phyloP scores from a whole-genome alignment of 2,888 invertebrate species.

The Aphelenchoides bicaudatus region DNA sequence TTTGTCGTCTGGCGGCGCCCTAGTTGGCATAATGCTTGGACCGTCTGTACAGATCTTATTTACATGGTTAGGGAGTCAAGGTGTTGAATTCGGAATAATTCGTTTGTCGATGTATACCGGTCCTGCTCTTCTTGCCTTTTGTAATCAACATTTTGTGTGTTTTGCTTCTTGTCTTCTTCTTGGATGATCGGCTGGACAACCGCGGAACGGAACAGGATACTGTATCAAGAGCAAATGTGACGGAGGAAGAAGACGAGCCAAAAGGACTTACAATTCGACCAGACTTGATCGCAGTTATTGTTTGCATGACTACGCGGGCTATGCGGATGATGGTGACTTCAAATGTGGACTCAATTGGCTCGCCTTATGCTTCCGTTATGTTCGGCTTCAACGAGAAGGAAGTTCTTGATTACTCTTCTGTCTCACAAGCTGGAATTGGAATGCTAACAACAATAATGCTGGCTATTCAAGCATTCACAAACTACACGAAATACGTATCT shows the following conservation, averaged over 20 bases:
- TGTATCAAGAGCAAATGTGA: constrained; percentile 16
- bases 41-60: constrained; percentile 37
- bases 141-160: constrained; percentile 24
- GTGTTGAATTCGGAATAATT: constrained; percentile 29
- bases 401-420: constrained; percentile 34
- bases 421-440: constrained; percentile 36
- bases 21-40: constrained; percentile 31
- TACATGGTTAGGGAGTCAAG: constrained; percentile 39
- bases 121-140: constrained; percentile 36
- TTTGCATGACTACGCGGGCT: constrained; percentile 36
- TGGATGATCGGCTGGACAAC: constrained; percentile 30
- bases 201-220: constrained; percentile 21
- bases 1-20: constrained; percentile 34
- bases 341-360: constrained; percentile 35
- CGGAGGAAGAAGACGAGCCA: constrained; percentile 22
- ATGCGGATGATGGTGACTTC: constrained; percentile 30
- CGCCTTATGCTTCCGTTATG: constrained; percentile 41
- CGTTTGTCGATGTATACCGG: constrained; percentile 38
- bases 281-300: constrained; percentile 38
- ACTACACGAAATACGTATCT: constrained; percentile 37
- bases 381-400: constrained; percentile 34
- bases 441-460: constrained; percentile 35
- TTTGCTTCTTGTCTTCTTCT: constrained; percentile 19
- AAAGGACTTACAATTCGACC: constrained; percentile 24
- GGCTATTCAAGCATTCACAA: constrained; percentile 38